phyloP scores from a whole-genome alignment of 2,113 vertebrate species.

The Anolis sagrei region DNA sequence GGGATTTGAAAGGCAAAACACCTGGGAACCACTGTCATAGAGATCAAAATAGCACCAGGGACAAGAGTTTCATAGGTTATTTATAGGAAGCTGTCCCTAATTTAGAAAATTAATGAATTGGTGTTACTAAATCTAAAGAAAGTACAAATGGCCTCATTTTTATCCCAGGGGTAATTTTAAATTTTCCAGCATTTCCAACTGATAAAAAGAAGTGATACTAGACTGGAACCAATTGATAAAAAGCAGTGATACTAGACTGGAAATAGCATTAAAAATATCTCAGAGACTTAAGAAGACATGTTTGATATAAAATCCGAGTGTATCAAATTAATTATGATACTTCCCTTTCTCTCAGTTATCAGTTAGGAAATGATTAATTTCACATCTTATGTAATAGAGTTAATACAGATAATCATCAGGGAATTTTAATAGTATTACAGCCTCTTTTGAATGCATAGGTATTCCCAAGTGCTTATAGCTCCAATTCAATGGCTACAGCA shows the following conservation, averaged over 20 bases:
- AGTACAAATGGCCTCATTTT: slow-evolving; percentile 3
- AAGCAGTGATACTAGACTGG: slow-evolving; percentile 15
- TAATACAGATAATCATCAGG: not conserved
- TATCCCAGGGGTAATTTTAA: not conserved
- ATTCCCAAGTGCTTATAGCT: slow-evolving; percentile 16
- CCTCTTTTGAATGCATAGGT: not conserved
- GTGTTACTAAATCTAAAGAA: not conserved
- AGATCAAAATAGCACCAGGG: not conserved
- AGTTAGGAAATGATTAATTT: slow-evolving; percentile 26
- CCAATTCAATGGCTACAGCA: slow-evolving; percentile 58
- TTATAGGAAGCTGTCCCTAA: not conserved
- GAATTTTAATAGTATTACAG: slow-evolving; percentile 13
- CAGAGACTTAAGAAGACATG: slow-evolving; percentile 15
- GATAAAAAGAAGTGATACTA: slow-evolving; percentile 2
- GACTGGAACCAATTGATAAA: too few species aligned
- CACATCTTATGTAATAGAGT: not conserved
- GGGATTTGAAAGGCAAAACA: too few species aligned
- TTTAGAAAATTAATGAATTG: not conserved
- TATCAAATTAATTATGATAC: not conserved
- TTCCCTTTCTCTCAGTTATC: not conserved
- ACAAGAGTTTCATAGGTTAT: not conserved
- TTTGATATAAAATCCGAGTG: slow-evolving; percentile 2
- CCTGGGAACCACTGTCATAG: too few species aligned
- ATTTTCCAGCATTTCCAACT: not conserved
- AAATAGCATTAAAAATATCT: not conserved